A percentile compares a stretch with the other conserved stretches of the same genome.
Conservation (phyloP, 2,797 vertebrate species). For the Echiichthys vipera region DNA sequence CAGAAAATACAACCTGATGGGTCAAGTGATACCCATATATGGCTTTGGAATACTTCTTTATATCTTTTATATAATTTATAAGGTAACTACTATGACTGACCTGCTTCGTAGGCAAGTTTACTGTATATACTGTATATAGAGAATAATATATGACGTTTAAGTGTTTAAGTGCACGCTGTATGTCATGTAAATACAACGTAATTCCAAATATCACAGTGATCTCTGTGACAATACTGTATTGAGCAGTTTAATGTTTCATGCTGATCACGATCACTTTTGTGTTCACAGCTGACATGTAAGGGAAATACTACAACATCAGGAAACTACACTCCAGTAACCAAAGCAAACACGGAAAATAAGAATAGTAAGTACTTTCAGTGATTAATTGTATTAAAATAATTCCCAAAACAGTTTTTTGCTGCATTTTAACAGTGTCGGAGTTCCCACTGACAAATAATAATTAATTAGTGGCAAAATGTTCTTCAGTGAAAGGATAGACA, state of each 20-base stretch:
- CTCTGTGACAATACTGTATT: background rate
- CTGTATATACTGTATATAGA: background rate
- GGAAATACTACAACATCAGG: constrained; percentile 79
- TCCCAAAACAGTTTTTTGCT: background rate
- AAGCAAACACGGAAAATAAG: constrained; percentile 77
- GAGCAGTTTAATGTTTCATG: background rate
- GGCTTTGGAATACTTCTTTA: constrained; percentile 96
- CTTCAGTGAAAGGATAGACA: background rate
- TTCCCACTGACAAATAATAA: background rate
- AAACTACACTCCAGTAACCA: constrained; percentile 54
- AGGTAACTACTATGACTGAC: constrained; percentile 81
- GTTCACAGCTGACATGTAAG: constrained; percentile 88
- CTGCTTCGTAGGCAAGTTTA: background rate
- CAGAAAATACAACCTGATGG: constrained; percentile 89
- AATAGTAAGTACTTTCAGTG: constrained; percentile 83
- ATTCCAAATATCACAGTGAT: background rate
- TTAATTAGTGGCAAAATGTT: background rate
- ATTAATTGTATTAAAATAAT: background rate
- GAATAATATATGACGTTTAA: background rate
- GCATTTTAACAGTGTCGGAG: background rate
- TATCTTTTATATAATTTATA: constrained; percentile 94
- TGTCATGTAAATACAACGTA: background rate
- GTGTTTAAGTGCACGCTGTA: too few relatives aligned
- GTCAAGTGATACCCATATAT: constrained; percentile 94
- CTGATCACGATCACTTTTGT: constrained; percentile 42